Evolutionary conservation across 2,113 vertebrate genomes (phyloP), one percentile per base, ranked within the genome.

Genomic region (Syrmaticus mikado): DNA sequence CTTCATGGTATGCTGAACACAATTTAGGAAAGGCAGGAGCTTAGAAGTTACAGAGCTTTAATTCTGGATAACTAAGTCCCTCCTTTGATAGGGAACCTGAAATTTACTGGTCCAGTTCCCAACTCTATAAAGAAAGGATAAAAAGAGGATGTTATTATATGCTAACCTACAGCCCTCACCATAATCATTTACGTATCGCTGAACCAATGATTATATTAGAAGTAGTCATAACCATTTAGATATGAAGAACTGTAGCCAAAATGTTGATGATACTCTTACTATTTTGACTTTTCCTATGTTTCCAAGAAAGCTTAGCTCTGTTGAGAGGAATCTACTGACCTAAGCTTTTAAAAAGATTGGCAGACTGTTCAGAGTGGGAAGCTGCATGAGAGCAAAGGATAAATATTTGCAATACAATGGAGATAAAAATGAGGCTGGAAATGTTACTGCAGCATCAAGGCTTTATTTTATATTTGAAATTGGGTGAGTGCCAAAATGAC

Each of bases 341-440:
- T 94, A 72, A 95, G 92, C 91, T 92, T 96, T 96, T 90, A 65
- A 72, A 93, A 92, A 90, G 90, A 96, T 89, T 96, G 96, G 92
- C 96, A 96, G 92, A 76, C 77, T 82, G 48, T 82, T 86, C 80
- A 62, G 83, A 96, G 94, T 95, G 89, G 95, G 96, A 95, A 92
- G 93, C 76, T 95, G 83, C 89, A 82, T 93, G 95, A 96, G 80
- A 96, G 91, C 86, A 87, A 89, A 96, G 94, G 90, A 96, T 92
- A 96, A 96, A 96, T 96, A 96, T 96, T 96, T 96, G 95, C 94
- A 92, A 90, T 94, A 95, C 91, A 96, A 96, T 94, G 91, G 89
- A 94, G 90, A 95, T 94, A 84, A 87, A 95, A 90, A 93, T 83
- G 83, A 79, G 70, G 86, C 62, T 93, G 92, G 92, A 95, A 96